Evolutionary conservation across 2,113 vertebrate species (phyloP).

Genomic region (Tenebrosternarchus preto): DNA sequence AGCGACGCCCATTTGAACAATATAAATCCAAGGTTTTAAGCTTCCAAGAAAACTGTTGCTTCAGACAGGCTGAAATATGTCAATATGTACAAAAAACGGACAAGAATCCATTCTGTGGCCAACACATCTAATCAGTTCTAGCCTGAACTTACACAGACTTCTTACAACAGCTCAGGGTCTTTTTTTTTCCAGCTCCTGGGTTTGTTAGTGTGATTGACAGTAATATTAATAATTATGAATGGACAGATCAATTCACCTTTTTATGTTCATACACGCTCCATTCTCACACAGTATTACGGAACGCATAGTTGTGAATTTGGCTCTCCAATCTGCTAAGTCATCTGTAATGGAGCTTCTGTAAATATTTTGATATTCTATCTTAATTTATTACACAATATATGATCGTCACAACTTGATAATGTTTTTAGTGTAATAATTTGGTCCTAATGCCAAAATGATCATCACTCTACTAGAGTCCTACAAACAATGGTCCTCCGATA

Average conservation of each 20-base stretch:
- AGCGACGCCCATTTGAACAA: not conserved
- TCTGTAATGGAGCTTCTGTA: not conserved
- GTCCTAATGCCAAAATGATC: no score
- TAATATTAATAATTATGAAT: not conserved
- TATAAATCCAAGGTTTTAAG: not conserved
- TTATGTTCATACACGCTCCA: not conserved
- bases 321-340: not conserved
- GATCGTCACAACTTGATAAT: no score
- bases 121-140: not conserved
- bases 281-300: not conserved
- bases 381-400: no score
- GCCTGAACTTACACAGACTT: not conserved
- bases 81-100: no score
- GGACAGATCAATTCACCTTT: not conserved
- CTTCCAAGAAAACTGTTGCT: not conserved
- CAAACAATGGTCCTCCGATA: no score
- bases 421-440: no score
- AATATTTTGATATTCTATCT: not conserved
- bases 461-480: no score
- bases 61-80: no score
- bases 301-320: conserved; percentile 7
- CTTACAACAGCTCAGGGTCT: not conserved
- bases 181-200: not conserved
- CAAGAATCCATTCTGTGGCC: no score
- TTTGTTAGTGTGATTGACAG: not conserved